These are phyloP conservation scores for Melieria crassipennis DNA, from an alignment of 2,888 invertebrate genomes.

Conservation along the genomic window DNA sequence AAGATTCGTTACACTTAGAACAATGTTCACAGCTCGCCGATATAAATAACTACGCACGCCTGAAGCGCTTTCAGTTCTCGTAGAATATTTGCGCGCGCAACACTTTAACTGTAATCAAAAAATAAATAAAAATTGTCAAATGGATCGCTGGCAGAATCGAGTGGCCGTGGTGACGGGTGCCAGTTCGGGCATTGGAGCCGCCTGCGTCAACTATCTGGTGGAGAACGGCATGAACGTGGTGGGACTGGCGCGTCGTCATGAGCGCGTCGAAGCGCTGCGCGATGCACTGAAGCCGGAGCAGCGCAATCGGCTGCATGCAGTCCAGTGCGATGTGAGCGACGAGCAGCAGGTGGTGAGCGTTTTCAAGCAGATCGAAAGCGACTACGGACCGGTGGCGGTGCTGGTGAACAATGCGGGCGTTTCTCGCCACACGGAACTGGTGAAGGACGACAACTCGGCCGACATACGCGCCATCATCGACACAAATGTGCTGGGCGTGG, in stretches of 20 bases:
- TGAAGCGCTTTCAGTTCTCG: no score
- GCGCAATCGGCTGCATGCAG: conserved; percentile 57
- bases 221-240: conserved; percentile 69
- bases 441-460: conserved; percentile 44
- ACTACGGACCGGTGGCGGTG: conserved; percentile 69
- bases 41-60: no score
- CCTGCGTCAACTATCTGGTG: conserved; percentile 64
- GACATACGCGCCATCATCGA: conserved; percentile 60
- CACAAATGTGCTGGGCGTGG: conserved; percentile 66
- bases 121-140: conserved; percentile 35
- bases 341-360: conserved; percentile 68
- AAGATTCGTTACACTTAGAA: no score
- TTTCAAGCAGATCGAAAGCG: conserved; percentile 67
- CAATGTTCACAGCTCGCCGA: no score
- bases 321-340: conserved; percentile 68
- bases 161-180: conserved; percentile 73
- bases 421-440: conserved; percentile 20
- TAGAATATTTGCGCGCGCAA: background rate
- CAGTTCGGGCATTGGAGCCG: conserved; percentile 71
- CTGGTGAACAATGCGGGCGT: conserved; percentile 70
- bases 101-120: no score
- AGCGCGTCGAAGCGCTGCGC: conserved; percentile 57
- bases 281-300: conserved; percentile 46
- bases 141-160: conserved; percentile 71
- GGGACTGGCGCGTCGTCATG: conserved; percentile 67